These are phyloP conservation scores for Eidolon helvum DNA, from an alignment of 2,113 vertebrate genomes.

Conservation along the genomic window DNA sequence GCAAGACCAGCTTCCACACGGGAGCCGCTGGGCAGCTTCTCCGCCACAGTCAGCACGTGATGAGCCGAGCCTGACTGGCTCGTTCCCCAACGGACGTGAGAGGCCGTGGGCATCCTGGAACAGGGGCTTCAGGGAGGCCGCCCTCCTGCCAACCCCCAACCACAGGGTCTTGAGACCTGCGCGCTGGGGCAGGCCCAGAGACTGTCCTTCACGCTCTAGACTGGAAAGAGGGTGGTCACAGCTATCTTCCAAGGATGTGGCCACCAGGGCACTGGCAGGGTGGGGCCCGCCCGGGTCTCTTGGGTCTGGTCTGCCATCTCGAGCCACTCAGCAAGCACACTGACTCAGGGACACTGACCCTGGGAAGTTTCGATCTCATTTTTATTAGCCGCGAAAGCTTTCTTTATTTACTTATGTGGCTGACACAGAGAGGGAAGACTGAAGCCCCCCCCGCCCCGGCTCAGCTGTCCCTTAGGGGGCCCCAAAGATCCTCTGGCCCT, in stretches of 20 bases:
- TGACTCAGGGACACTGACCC: neutral
- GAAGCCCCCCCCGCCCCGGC: neutral
- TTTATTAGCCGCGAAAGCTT: neutral
- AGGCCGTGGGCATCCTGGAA: rapidly evolving
- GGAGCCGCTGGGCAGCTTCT: neutral
- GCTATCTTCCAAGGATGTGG: neutral
- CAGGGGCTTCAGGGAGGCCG: neutral
- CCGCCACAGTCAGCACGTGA: rapidly evolving
- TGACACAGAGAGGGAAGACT: neutral
- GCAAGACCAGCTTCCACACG: neutral
- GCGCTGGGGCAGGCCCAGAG: neutral
- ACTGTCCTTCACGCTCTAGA: neutral
- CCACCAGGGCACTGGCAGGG: neutral
- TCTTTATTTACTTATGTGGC: neutral
- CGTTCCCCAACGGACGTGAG: rapidly evolving
- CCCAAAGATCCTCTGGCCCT: neutral
- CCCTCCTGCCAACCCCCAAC: neutral
- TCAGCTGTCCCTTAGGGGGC: neutral
- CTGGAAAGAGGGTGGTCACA: neutral
- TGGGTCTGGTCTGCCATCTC: no score
- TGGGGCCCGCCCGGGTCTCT: neutral
- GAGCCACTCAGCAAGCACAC: neutral
- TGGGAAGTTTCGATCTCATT: neutral
- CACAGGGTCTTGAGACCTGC: neutral
- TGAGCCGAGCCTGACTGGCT: neutral